Evolutionary conservation across 2,888 invertebrate species (phyloP).

Genomic region (Tupiocoris notatus): DNA sequence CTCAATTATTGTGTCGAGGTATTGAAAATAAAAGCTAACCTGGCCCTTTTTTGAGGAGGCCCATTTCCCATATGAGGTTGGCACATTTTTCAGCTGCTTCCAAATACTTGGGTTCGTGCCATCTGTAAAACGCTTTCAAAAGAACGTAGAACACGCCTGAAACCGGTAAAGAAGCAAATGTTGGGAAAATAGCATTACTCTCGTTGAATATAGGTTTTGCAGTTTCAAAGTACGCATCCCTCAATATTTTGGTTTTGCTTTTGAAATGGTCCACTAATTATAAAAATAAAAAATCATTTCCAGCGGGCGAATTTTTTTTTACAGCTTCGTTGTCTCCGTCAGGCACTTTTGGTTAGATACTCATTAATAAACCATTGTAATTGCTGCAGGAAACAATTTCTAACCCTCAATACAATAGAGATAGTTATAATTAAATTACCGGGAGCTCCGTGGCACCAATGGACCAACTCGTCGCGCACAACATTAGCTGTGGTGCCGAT

Average conservation of each 20-base stretch:
- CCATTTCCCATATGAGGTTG: slow-evolving; percentile 78
- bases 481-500: slow-evolving; percentile 56
- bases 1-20: too few species aligned
- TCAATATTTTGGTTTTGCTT: too few species aligned
- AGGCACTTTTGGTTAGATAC: too few species aligned
- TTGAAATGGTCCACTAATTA: too few species aligned
- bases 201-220: too few species aligned
- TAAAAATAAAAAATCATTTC: too few species aligned
- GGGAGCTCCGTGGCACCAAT: slow-evolving; percentile 89
- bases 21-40: slow-evolving; percentile 55
- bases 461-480: slow-evolving; percentile 67
- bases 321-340: too few species aligned
- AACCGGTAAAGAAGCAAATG: slow-evolving; percentile 24
- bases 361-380: too few species aligned
- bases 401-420: background rate
- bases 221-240: too few species aligned
- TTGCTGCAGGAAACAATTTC: background rate
- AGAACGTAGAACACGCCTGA: slow-evolving; percentile 71
- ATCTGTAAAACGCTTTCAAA: slow-evolving; percentile 75
- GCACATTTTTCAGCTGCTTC: slow-evolving; percentile 67
- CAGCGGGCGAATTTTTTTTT: too few species aligned
- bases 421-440: slow-evolving; percentile 53
- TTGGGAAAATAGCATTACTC: too few species aligned
- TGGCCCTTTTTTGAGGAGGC: slow-evolving; percentile 81
- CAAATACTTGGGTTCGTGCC: slow-evolving; percentile 71